A percentile compares a stretch with the other conserved stretches of the same genome.
Conservation (phyloP, 1,140 invertebrate species). For the Thaumatotibia leucotreta region DNA sequence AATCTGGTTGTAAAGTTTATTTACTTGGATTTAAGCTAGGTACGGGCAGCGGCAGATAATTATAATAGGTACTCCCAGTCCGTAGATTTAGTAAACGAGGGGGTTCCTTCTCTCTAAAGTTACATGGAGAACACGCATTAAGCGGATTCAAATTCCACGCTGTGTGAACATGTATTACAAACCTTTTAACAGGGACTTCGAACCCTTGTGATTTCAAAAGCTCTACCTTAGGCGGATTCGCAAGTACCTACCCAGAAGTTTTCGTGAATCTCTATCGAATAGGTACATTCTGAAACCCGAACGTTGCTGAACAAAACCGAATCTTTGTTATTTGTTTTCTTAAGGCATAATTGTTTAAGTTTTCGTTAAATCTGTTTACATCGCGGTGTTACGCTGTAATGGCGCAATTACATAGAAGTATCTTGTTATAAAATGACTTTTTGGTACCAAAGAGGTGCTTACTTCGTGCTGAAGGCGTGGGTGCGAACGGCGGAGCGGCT, state of each 20-base stretch:
- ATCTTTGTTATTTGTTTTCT: neutral
- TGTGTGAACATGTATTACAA: no score
- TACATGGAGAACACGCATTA: no score
- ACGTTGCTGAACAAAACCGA: neutral
- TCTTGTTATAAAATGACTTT: neutral
- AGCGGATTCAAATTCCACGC: no score
- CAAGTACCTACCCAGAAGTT: neutral
- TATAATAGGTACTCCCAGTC: no score
- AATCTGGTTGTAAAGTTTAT: no score
- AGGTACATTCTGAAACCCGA: neutral
- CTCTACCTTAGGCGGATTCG: neutral
- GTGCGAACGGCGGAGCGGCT: neutral
- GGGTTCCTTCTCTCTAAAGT: no score
- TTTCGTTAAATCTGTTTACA: conserved; percentile 3
- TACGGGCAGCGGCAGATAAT: no score
- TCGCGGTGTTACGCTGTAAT: neutral
- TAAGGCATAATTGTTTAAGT: conserved; percentile 9
- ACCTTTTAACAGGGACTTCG: neutral
- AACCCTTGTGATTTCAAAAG: neutral
- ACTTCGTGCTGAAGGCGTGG: neutral
- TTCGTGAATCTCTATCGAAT: neutral
- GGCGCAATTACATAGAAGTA: neutral
- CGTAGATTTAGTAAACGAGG: no score
- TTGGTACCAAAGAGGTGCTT: neutral
- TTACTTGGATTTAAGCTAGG: no score